These are phyloP conservation scores for Acrossocheilus wenchowensis DNA, from an alignment of 2,797 vertebrate species.

Conservation along the genomic window DNA sequence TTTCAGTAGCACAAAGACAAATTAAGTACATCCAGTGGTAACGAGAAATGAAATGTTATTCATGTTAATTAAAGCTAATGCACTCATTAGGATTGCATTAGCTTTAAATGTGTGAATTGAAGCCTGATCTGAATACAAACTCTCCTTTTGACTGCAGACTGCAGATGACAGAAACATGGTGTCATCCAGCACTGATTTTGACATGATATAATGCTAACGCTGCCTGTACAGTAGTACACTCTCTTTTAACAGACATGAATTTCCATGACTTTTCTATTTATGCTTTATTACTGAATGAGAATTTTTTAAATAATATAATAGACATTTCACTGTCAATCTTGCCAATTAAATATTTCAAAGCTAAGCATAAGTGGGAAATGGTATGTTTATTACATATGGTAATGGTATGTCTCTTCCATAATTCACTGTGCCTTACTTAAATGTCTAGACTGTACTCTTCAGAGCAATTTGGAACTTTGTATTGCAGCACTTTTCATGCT, in stretches of 20 bases:
- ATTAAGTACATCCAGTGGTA: neutral
- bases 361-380: neutral
- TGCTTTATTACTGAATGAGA: neutral
- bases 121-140: neutral
- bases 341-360: neutral
- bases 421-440: neutral
- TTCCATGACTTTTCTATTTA: neutral
- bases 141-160: neutral
- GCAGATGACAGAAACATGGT: neutral
- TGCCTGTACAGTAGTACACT: neutral
- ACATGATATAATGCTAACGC: neutral
- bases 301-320: neutral
- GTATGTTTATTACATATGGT: neutral
- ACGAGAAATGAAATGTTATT: neutral
- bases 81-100: neutral
- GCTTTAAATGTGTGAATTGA: neutral
- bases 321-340: neutral
- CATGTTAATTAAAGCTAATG: neutral
- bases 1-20: neutral
- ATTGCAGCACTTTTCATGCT: neutral
- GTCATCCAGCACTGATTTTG: neutral
- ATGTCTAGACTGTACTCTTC: neutral
- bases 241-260: neutral
- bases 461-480: slow-evolving; percentile 11
- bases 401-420: too few relatives aligned